Base-by-base conservation (phyloP, 1,140 invertebrate species). In the Drosophila ficusphila region DNA sequence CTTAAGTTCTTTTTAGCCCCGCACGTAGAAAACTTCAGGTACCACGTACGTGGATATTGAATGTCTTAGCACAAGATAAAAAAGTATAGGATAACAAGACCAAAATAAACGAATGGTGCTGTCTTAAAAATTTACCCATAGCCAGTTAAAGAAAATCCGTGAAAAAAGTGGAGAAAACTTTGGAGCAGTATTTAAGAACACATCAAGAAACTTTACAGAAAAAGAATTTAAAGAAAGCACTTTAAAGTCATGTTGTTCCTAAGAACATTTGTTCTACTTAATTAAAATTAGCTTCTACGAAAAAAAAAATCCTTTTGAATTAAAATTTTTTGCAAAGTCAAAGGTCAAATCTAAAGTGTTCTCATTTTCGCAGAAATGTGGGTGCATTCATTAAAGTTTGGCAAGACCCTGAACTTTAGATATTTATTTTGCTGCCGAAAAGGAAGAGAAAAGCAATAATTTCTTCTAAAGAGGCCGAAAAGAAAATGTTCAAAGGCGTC, bases 341-440 rank as follows among this genome's bases (percentile, higher is more conserved):
- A 29, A 41, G 49, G 27, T 14, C 21, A 5, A 62, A 21, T 48
- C 47, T 5, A 6, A 23, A 21, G 8, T 14, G 14, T 11, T 27
- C n/a, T 12, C 19, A 7, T 41, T 57, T 64, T 25, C 8, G 8
- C 33, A 56, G 48, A 18, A 36, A 58, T 54, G 29, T 16, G 51
- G 27, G 38, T 61, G 60, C 60, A 61, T 36, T 64, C 56, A 46
- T 38, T 64, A 36, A 64, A 64, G 60, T 64, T 64, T 61, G 8
- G 1, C 21, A 38, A 38, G 39, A 46, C 29, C 19, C 39, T 46
- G 39, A 61, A 64, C 60, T 64, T 41, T 46, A 16, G 14, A 61
- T 61, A 61, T 64, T 61, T 64, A 46, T 60, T 61, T 64, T 61
- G 16, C 56, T 29, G 21, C 16, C 60, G 14, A 47, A 34, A 27